Conservation (phyloP, 2,797 vertebrate genomes). For the Mormyrops boulengeri region DNA sequence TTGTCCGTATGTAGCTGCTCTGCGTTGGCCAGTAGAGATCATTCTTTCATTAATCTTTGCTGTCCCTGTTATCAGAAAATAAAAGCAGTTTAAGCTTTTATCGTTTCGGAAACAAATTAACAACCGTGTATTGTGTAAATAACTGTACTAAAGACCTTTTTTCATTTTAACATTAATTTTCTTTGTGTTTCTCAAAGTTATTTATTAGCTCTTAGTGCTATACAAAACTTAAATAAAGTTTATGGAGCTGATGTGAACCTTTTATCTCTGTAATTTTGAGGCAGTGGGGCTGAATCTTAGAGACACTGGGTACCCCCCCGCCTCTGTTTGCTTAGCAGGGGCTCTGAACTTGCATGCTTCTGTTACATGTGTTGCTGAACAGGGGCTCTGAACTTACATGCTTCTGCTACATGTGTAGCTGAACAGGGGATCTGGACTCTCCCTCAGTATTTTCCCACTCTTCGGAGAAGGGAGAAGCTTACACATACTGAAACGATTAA, state of each 20-base stretch:
- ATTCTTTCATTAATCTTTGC: conserved; percentile 32
- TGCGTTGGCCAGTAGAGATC: conserved; percentile 41
- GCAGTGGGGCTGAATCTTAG: background rate
- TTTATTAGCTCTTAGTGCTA: conserved; percentile 68
- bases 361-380: background rate
- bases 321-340: background rate
- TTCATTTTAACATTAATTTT: conserved; percentile 47
- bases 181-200: conserved; percentile 61
- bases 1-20: conserved; percentile 45
- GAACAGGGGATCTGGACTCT: background rate
- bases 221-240: conserved; percentile 61
- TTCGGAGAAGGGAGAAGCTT: background rate
- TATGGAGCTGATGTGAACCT: conserved; percentile 48
- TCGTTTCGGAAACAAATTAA: conserved; percentile 46
- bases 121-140: conserved; percentile 42
- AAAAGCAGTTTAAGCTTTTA: conserved; percentile 33
- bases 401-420: background rate
- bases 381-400: background rate
- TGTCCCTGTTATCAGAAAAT: conserved; percentile 29
- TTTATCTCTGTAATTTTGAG: conserved; percentile 14
- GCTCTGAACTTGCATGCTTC: background rate
- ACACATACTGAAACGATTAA: background rate
- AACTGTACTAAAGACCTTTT: conserved; percentile 51
- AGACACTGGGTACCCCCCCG: background rate
- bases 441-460: background rate